Base-by-base conservation (phyloP, 2,888 invertebrate species). In the Vesta saturnalis region DNA sequence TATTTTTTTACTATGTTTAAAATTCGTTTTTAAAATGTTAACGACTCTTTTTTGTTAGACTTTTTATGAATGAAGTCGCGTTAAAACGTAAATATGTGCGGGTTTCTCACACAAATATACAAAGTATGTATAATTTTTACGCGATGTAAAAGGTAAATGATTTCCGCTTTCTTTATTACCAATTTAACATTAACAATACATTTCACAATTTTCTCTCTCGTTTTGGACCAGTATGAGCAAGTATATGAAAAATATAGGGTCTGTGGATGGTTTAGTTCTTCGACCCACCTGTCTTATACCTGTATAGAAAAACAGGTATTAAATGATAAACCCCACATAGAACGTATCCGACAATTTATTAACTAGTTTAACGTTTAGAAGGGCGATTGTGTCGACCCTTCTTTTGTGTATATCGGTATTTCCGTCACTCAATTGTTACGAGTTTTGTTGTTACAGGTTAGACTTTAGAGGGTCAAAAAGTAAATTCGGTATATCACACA, bases 261-360 rank as follows among this genome's bases (percentile, higher is more conserved):
- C n/a, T n/a, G 39, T 39, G 39, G 39, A n/a, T 39, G n/a, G 8
- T 39, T 39, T 49, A 49, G 15, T 15, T 58, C 35, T 39, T 23
- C 16, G 35, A 47, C 16, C 47, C 60, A 60, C 60, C 60, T 60
- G 60, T 46, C 23, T 21, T 22, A 21, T 60, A 60, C 60, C 60
- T 60, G 60, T 23, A 14, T 18, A 47, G 21, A 60, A 16, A 8
- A 60, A 47, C 60, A 60, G 60, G 60, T 60, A 55, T 21, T 39
- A 22, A n/a, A 3, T 14, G 39, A 39, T 39, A 39, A 39, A 39
- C 2, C 8, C 12, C 39, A 39, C 8, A 39, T n/a, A 39, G 2
- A 39, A n/a, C n/a, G n/a, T n/a, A n/a, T n/a, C n/a, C n/a, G n/a
- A n/a, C n/a, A n/a, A n/a, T n/a, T n/a, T n/a, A n/a, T n/a, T n/a